These are phyloP conservation scores for Magallana angulata DNA, from an alignment of 1,140 invertebrate species.

Conservation along the genomic window DNA sequence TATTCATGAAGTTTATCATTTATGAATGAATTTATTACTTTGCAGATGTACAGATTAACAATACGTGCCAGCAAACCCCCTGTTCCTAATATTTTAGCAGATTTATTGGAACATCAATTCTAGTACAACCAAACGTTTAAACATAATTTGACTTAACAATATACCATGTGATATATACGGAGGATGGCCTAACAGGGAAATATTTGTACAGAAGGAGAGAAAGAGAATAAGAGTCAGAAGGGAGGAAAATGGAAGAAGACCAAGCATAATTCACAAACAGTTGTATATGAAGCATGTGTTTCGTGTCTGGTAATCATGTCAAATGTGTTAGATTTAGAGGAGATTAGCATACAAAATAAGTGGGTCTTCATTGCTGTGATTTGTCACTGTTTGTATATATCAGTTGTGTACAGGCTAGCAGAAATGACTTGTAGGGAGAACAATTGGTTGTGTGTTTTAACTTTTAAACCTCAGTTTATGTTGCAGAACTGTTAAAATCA, in stretches of 20 bases:
- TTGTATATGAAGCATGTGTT: constrained; percentile 13
- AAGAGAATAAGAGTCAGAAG: neutral
- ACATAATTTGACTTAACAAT: neutral
- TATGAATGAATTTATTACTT: constrained; percentile 62
- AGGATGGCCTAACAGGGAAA: neutral
- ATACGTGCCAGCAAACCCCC: constrained; percentile 97
- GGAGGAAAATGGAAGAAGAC: neutral
- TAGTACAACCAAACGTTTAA: constrained; percentile 52
- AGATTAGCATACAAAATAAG: neutral
- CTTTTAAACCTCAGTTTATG: neutral
- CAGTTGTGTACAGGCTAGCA: neutral
- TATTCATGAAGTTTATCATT: too few relatives aligned
- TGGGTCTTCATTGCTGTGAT: neutral
- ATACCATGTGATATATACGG: constrained; percentile 21
- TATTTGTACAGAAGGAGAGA: constrained; percentile 2
- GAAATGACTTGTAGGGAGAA: neutral
- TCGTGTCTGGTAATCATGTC: neutral
- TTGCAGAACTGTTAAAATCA: neutral
- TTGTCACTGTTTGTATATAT: neutral
- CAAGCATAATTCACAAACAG: neutral
- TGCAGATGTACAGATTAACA: constrained; percentile 98
- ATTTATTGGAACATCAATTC: constrained; percentile 80
- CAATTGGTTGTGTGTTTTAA: constrained; percentile 20
- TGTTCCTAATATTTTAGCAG: constrained; percentile 84
- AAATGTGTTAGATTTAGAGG: neutral